phyloP scores from a whole-genome alignment of 2,888 invertebrate genomes.

The Autographa gamma region DNA sequence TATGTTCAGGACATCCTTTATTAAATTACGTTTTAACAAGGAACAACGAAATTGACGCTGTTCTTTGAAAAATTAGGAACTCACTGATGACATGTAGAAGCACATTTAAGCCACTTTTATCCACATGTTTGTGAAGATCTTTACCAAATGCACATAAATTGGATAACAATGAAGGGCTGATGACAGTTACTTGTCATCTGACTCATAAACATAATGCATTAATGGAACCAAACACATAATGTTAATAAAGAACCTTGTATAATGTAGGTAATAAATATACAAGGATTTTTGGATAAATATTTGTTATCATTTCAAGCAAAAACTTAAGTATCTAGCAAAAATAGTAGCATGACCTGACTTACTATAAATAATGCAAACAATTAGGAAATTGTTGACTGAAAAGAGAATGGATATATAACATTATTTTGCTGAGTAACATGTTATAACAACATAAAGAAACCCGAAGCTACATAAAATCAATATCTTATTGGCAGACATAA shows the following conservation, averaged over 20 bases:
- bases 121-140: not conserved
- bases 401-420: too few relatives aligned
- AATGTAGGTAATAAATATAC: too few relatives aligned
- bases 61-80: not conserved
- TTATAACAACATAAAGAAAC: not conserved
- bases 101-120: not conserved
- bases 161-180: not conserved
- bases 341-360: too few relatives aligned
- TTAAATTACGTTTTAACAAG: not conserved
- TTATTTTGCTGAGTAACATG: not conserved
- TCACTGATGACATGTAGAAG: too few relatives aligned
- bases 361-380: too few relatives aligned
- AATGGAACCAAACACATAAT: not conserved
- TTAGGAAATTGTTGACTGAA: too few relatives aligned
- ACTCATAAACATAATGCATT: not conserved
- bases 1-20: not conserved
- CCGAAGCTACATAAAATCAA: not conserved
- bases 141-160: not conserved
- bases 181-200: not conserved
- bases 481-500: not conserved
- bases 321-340: too few relatives aligned
- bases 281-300: too few relatives aligned
- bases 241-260: too few relatives aligned
- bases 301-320: too few relatives aligned
- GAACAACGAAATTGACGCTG: not conserved